Base-by-base conservation (phyloP, 2,888 invertebrate genomes). In the Drosophila anceps region DNA sequence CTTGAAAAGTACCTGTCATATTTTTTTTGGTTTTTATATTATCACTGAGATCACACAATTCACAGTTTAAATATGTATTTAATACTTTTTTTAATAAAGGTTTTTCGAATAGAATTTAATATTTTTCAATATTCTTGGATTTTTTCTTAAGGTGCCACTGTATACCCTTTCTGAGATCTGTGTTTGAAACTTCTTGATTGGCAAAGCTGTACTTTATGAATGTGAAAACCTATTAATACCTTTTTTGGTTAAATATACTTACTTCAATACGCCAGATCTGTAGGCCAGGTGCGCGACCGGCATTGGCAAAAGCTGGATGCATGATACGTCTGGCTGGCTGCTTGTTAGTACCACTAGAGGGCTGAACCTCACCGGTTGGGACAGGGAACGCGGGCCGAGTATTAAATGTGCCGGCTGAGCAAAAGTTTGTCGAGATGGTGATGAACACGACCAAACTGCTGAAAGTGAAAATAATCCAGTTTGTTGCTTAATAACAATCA, bases 201-300 rank as follows among this genome's bases (percentile, higher is more conserved):
- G 15, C 35, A 15, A 13, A 35, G 5, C 35, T 29, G 18, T n/a
- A 12, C 31, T 33, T 50, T 4, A 48, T 29, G 8, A 12, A 9
- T 13, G 20, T 15, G 13, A n/a, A 37, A 15, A 37, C n/a, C 7
- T 37, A 37, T 37, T 7, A 20, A 33, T 20, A 8, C 31, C 20
- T 8, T 2, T 33, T 4, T 12, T 39, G 27, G 8, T 10, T 48
- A 2, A 1, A 18, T 31, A 15, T 37, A 59, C 59, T 94, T 92
- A 97, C 97, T 95, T 97, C 97, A 72, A 97, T 95, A 91, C 97
- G 94, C 97, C 97, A 97, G 82, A 97, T 94, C 92, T 96, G 95
- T 0, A 96, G 83, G 0, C 97, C 97, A 8, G 95, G 94, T 54
- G 93, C 93, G 88, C 94, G 93, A 1, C 97, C 97, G 53, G 96